phyloP scores from a whole-genome alignment of 2,888 invertebrate genomes.

The Notodonta ziczac region DNA sequence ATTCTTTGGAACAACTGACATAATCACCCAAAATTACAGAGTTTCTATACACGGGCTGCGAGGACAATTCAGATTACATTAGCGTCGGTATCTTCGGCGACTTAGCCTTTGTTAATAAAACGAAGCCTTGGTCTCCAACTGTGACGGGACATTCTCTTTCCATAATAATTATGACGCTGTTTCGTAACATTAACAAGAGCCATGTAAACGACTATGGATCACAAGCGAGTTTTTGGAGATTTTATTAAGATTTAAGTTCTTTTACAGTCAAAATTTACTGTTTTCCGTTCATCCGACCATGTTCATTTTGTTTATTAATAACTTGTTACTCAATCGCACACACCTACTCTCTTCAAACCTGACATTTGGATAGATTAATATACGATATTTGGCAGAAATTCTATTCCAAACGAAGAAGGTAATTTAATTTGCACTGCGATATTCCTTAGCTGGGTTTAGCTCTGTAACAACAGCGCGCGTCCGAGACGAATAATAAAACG shows the following conservation, averaged over 20 bases:
- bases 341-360: slow-evolving; percentile 18
- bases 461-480: slow-evolving; percentile 35
- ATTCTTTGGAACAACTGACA: slow-evolving; percentile 71
- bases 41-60: slow-evolving; percentile 61
- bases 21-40: slow-evolving; percentile 71
- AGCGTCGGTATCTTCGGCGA: slow-evolving; percentile 57
- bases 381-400: slow-evolving; percentile 16
- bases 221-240: background rate
- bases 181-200: slow-evolving; percentile 52
- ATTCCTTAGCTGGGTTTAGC: slow-evolving; percentile 18
- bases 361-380: slow-evolving; percentile 15
- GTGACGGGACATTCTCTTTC: slow-evolving; percentile 70
- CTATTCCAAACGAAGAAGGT: slow-evolving; percentile 5
- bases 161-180: slow-evolving; percentile 60
- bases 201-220: slow-evolving; percentile 23
- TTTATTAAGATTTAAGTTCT: too few species aligned
- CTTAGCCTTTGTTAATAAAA: slow-evolving; percentile 60
- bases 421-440: slow-evolving; percentile 23
- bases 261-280: too few species aligned
- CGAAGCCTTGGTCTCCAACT: slow-evolving; percentile 70
- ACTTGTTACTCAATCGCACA: slow-evolving; percentile 22
- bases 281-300: too few species aligned
- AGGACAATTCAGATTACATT: slow-evolving; percentile 69
- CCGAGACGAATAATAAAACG: slow-evolving; percentile 45
- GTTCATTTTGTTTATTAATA: too few species aligned